Conservation (phyloP, 2,888 invertebrate species). For the Mesoligia furuncula region DNA sequence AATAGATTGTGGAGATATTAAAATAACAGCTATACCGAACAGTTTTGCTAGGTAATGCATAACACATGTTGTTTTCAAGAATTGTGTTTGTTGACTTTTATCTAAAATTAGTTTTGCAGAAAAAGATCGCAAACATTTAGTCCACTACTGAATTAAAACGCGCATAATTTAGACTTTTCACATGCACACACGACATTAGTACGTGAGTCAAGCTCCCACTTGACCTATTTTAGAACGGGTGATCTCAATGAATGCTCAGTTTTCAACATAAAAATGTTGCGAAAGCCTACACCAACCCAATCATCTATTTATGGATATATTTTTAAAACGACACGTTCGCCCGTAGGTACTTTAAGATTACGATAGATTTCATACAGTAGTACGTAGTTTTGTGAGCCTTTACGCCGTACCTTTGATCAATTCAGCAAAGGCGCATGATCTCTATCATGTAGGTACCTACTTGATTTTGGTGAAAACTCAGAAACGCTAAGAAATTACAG, state of each 20-base stretch:
- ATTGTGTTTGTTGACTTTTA: constrained; percentile 26
- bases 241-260: constrained; percentile 1
- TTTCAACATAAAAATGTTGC: constrained; percentile 5
- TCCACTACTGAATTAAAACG: not conserved
- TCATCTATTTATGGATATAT: not conserved
- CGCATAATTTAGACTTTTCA: constrained; percentile 1
- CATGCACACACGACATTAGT: not conserved
- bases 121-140: constrained; percentile 9
- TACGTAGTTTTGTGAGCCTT: not conserved
- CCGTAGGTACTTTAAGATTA: not conserved
- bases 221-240: not conserved
- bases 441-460: no score
- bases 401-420: not conserved
- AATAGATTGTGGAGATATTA: constrained; percentile 15
- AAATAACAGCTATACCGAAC: constrained; percentile 15
- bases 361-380: not conserved
- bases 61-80: constrained; percentile 49
- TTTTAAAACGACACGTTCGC: not conserved
- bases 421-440: not conserved
- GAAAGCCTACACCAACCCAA: not conserved
- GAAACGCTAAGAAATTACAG: not conserved
- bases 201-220: not conserved
- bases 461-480: not conserved
- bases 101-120: constrained; percentile 32
- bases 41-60: constrained; percentile 29